phyloP scores from a whole-genome alignment of 2,888 invertebrate genomes.

The Thymelicus sylvestris region DNA sequence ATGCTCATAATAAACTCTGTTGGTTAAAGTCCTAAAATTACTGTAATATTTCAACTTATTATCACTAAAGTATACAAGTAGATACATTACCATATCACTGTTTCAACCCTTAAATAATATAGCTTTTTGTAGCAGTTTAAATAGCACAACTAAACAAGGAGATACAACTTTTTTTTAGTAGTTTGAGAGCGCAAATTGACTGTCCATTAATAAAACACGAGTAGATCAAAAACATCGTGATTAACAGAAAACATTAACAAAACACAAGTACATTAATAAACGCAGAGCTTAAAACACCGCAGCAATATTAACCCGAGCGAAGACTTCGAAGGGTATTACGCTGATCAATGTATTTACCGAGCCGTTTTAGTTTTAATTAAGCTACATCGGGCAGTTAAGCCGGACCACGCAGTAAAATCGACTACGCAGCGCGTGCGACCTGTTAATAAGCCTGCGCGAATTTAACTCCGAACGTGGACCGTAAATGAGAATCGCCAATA shows the following conservation, averaged over 20 bases:
- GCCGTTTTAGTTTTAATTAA: conserved; percentile 81
- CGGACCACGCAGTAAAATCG: conserved; percentile 69
- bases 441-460: conserved; percentile 71
- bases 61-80: no score
- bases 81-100: no score
- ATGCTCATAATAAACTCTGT: no score
- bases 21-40: no score
- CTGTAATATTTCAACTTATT: no score
- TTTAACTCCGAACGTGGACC: conserved; percentile 66
- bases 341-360: conserved; percentile 70
- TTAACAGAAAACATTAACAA: neutral
- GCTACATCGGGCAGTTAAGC: conserved; percentile 67
- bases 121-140: no score
- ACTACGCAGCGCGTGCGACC: conserved; percentile 60
- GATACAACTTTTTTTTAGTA: no score
- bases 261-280: neutral
- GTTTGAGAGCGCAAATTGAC: no score
- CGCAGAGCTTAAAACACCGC: conserved; percentile 18
- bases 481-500: conserved; percentile 80
- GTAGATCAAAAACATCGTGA: no score
- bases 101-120: no score
- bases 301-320: conserved; percentile 57
- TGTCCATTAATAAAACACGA: no score
- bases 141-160: no score
- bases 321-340: conserved; percentile 56